A percentile compares a stretch with the other conserved stretches of the same genome.
These are phyloP conservation scores for Bufotes viridis DNA, from an alignment of 2,797 vertebrate species.

Conservation along the genomic window DNA sequence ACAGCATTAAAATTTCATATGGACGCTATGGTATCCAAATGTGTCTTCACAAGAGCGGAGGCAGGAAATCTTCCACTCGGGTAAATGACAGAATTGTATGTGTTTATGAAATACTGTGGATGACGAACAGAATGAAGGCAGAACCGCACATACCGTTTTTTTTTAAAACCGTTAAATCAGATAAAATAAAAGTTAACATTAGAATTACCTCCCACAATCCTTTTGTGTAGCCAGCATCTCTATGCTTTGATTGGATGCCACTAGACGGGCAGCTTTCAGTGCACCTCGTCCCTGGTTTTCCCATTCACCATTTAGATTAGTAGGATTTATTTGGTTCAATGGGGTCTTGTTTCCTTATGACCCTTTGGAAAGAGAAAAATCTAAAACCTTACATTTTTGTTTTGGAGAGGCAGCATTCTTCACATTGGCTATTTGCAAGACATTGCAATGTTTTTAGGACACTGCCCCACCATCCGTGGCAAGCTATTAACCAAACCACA, in stretches of 20 bases:
- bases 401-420: too few relatives aligned
- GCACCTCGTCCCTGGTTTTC: background rate
- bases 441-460: too few relatives aligned
- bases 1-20: conserved; percentile 9
- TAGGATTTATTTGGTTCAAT: background rate
- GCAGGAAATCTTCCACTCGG: background rate
- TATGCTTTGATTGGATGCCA: background rate
- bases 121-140: background rate
- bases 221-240: background rate
- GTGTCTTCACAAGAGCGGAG: background rate
- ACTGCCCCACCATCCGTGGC: too few relatives aligned
- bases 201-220: background rate
- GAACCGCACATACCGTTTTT: background rate
- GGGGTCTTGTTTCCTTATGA: too few relatives aligned
- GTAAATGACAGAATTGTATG: background rate
- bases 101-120: background rate
- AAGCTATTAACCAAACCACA: too few relatives aligned
- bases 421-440: too few relatives aligned
- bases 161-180: background rate
- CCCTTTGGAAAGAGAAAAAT: too few relatives aligned
- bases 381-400: too few relatives aligned
- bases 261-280: background rate
- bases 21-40: background rate
- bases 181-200: background rate
- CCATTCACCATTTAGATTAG: background rate